These are phyloP conservation scores for Odocoileus virginianus DNA, from an alignment of 2,113 vertebrate genomes.

Conservation along the genomic window DNA sequence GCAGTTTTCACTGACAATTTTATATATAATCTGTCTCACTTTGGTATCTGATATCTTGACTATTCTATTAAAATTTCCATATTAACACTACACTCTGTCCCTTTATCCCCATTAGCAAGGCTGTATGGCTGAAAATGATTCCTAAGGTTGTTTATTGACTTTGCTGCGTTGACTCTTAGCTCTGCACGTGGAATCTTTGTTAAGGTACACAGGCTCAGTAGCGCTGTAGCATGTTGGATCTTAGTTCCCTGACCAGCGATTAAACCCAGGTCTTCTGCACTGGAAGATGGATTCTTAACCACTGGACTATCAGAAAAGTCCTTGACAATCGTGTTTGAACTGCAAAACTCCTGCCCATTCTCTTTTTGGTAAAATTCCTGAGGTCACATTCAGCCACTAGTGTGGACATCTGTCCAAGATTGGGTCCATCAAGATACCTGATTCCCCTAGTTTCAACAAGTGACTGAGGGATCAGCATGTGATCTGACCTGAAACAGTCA, in stretches of 20 bases:
- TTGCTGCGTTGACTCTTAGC: not conserved
- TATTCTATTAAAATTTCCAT: not conserved
- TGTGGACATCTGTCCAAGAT: not conserved
- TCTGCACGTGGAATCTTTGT: not conserved
- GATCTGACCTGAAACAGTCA: not conserved
- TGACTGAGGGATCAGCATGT: not conserved
- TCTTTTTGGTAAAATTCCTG: not conserved
- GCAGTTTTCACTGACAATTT: not conserved
- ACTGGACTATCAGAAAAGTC: not conserved
- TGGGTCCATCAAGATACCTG: not conserved
- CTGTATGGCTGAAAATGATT: not conserved
- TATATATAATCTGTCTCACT: not conserved
- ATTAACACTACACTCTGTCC: not conserved
- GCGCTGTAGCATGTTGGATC: not conserved
- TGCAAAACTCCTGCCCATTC: not conserved
- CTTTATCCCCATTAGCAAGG: not conserved
- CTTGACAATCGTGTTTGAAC: not conserved
- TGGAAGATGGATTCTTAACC: not conserved
- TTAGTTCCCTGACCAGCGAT: not conserved
- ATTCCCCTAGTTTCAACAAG: not conserved
- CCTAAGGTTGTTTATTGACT: not conserved
- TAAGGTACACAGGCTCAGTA: not conserved
- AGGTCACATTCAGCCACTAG: not conserved
- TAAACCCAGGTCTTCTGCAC: not conserved
- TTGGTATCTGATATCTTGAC: not conserved